phyloP scores from a whole-genome alignment of 2,797 vertebrate species.

The Anguilla obscura region DNA sequence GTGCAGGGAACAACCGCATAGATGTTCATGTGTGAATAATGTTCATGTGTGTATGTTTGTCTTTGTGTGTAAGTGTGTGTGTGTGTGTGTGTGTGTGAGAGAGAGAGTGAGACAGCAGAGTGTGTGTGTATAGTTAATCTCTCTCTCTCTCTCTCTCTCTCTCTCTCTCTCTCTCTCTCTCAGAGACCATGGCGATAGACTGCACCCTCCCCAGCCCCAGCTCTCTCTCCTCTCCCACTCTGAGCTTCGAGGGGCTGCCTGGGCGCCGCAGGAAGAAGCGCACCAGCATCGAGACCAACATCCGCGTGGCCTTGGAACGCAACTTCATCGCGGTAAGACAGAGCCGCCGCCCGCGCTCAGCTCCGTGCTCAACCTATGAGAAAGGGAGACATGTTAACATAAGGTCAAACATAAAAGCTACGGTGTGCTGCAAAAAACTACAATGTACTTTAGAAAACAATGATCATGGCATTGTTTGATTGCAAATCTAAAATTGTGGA shows the following conservation, averaged over 20 bases:
- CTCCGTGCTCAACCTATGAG: background rate
- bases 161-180: background rate
- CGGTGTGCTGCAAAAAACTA: background rate
- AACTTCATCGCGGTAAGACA: slow-evolving; percentile 79
- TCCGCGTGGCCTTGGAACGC: slow-evolving; percentile 84
- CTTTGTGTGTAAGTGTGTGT: too few species aligned
- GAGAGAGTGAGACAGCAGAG: background rate
- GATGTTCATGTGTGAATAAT: too few species aligned
- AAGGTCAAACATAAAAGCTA: background rate
- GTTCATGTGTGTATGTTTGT: too few species aligned
- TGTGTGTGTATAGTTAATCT: background rate
- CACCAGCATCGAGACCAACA: slow-evolving; percentile 92
- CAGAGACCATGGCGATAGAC: slow-evolving; percentile 88
- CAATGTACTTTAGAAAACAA: background rate
- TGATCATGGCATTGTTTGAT: background rate
- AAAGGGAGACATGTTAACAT: background rate
- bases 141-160: background rate
- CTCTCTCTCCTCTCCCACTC: slow-evolving; percentile 79
- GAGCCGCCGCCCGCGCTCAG: background rate
- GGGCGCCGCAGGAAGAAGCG: slow-evolving; percentile 89
- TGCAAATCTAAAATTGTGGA: too few species aligned
- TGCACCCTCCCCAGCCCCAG: slow-evolving; percentile 86
- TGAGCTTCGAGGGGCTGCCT: slow-evolving; percentile 81
- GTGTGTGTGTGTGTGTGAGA: background rate
- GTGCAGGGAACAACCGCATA: too few species aligned